These are phyloP conservation scores for Gonioctena quinquepunctata DNA, from an alignment of 1,140 invertebrate genomes.

Conservation along the genomic window DNA sequence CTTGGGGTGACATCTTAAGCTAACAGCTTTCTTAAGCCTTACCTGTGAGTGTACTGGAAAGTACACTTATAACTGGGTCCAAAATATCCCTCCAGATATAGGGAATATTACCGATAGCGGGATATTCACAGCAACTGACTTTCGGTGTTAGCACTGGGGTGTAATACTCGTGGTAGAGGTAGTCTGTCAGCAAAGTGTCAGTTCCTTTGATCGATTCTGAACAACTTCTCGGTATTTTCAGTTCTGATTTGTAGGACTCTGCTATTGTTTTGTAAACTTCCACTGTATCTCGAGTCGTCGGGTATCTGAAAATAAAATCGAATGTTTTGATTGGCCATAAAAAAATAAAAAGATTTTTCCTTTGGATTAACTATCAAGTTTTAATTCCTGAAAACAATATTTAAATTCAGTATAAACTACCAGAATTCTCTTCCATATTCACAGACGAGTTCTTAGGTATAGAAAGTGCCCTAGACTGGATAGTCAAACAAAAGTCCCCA, in stretches of 20 bases:
- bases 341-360: no score
- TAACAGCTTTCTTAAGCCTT: no score
- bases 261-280: slow-evolving; percentile 62
- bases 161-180: slow-evolving; percentile 61
- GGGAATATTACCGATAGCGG: slow-evolving; percentile 65
- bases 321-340: no score
- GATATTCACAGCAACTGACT: slow-evolving; percentile 79
- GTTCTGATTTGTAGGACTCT: slow-evolving; percentile 53
- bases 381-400: no score
- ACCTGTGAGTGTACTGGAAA: slow-evolving; percentile 61
- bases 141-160: slow-evolving; percentile 64
- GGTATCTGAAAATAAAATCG: slow-evolving; percentile 52
- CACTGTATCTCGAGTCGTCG: slow-evolving; percentile 44
- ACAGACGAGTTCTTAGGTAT: no score
- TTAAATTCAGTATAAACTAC: no score
- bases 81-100: slow-evolving; percentile 77
- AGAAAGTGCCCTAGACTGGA: no score
- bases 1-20: no score
- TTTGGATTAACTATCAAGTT: no score
- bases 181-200: slow-evolving; percentile 58
- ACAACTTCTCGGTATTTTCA: slow-evolving; percentile 42
- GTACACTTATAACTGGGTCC: slow-evolving; percentile 69
- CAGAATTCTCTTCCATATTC: no score
- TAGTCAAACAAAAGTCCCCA: no score
- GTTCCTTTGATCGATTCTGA: slow-evolving; percentile 34